Evolutionary conservation across 2,888 invertebrate genomes (phyloP), one percentile per base, ranked within the genome.

Genomic region (Gortyna flavago): DNA sequence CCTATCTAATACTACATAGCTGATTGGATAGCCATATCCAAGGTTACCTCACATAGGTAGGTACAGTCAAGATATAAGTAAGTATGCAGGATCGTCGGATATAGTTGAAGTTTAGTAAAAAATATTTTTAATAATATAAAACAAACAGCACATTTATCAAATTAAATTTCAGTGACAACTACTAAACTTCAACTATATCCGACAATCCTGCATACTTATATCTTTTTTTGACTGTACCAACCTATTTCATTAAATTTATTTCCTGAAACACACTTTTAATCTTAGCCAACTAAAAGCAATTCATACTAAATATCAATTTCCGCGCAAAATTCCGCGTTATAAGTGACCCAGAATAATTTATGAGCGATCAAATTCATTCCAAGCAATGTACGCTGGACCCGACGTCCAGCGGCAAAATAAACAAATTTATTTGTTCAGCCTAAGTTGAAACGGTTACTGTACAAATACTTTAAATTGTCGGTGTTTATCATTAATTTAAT

Each of bases 401-500:
- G n/a, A 71, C 48, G 29, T 70, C 65, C 51, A 64, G 32, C 25
- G 16, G 48, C 35, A 51, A 72, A 65, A 78, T 68, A 72, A 75
- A 76, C 44, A 75, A 64, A 70, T 68, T 72, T 85, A 77, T 83
- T 72, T 75, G 71, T 80, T 62, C n/a, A 29, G 41, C 29, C 81
- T 80, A 90, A 89, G 85, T 89, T 85, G 78, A 75, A 86, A 79
- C 75, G 88, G 87, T 85, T 82, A 81, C 78, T 87, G 83, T 87
- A 86, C 86, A 91, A 91, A 91, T 85, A 90, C 84, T 87, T 87
- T 68, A 85, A 89, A 87, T 85, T 80, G 79, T 82, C 79, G 75
- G 74, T 84, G 76, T 85, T 84, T 81, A 87, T 86, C 86, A 88
- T 91, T 89, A 87, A 90, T 90, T 91, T 88, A 89, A 91, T 88